These are phyloP conservation scores for Baronia brevicornis DNA, from an alignment of 2,888 invertebrate species.

Conservation along the genomic window DNA sequence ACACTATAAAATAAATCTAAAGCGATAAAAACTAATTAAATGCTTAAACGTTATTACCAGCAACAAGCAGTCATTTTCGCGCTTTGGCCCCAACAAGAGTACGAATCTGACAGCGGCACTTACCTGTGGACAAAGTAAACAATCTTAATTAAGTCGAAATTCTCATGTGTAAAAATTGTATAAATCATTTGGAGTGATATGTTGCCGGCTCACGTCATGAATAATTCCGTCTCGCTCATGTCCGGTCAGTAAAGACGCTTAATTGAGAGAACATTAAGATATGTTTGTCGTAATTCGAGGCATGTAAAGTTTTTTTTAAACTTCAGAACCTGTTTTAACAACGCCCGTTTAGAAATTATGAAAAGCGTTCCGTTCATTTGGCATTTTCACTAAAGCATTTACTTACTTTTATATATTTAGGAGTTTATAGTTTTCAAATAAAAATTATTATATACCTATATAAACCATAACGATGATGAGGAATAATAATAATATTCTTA, in stretches of 20 bases:
- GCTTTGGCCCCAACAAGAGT: slow-evolving; percentile 15
- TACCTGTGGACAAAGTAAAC: slow-evolving; percentile 28
- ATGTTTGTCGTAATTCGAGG: slow-evolving; percentile 46
- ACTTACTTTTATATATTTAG: too few relatives aligned
- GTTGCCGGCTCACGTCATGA: slow-evolving; percentile 51
- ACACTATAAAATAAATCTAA: too few relatives aligned
- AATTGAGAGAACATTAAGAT: slow-evolving; percentile 62
- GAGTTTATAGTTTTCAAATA: too few relatives aligned
- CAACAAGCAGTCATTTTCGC: slow-evolving; percentile 9
- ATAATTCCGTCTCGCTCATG: slow-evolving; percentile 53
- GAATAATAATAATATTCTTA: too few relatives aligned
- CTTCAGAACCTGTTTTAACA: slow-evolving; percentile 29
- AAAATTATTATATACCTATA: too few relatives aligned
- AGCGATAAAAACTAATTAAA: slow-evolving; percentile 9
- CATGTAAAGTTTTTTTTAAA: slow-evolving; percentile 52
- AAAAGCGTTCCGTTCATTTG: too few relatives aligned
- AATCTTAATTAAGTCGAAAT: slow-evolving; percentile 28
- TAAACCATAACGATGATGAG: too few relatives aligned
- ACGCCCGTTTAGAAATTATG: slow-evolving; percentile 28
- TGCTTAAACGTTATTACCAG: too few relatives aligned
- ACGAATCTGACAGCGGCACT: slow-evolving; percentile 8
- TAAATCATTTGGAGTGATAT: slow-evolving; percentile 44
- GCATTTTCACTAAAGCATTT: too few relatives aligned
- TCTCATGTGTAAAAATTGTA: slow-evolving; percentile 28
- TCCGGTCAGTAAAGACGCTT: slow-evolving; percentile 55